Base-by-base conservation (phyloP, 1,140 invertebrate genomes). In the Neoseiulus cucumeris region DNA sequence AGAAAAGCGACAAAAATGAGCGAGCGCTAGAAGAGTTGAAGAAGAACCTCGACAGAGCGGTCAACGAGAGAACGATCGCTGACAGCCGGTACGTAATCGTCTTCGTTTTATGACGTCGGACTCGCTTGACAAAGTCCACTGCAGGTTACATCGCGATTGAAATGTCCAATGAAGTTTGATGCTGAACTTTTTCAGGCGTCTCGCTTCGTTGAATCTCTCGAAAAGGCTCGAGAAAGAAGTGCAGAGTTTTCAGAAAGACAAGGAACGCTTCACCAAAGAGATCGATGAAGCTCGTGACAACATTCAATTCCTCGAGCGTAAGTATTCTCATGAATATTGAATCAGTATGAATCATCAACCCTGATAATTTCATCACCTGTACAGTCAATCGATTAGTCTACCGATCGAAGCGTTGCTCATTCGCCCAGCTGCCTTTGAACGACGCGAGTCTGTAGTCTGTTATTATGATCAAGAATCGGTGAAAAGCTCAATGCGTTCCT, bases 211-310 rank as follows among this genome's bases (percentile, higher is more conserved):
- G 9, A 59, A 59, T 33, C 51, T 59, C 14, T 59, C 51, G 2
- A 12, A 20, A 25, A 59, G 33, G 51, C 22, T 59, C 25, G 51
- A 59, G 51, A 59, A 59, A 59, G 51, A 59, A 59, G 51, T 59
- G 14, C 25, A 29, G 22, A 59, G 14, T 14, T 33, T 59, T 29
- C 51, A 59, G 22, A 59, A 59, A 25, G 51, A 59, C 33, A 59
- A 59, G 33, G 51, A 59, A 25, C 51, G 51, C 25, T 17, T 59
- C 9, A 33, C 51, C 22, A 59, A 25, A 6, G 51, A 59, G 33
- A 25, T 59, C 14, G 33, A 17, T 2, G 51, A 59, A 59, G 51
- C 33, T 25, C 51, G 33, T 12, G 25, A 59, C 25, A 25, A 59
- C 51, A 20, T 59, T 17, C 25, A 14, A 25, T 59, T 29, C 22